Conservation (phyloP, 2,113 vertebrate genomes). For the Sceloporus undulatus region DNA sequence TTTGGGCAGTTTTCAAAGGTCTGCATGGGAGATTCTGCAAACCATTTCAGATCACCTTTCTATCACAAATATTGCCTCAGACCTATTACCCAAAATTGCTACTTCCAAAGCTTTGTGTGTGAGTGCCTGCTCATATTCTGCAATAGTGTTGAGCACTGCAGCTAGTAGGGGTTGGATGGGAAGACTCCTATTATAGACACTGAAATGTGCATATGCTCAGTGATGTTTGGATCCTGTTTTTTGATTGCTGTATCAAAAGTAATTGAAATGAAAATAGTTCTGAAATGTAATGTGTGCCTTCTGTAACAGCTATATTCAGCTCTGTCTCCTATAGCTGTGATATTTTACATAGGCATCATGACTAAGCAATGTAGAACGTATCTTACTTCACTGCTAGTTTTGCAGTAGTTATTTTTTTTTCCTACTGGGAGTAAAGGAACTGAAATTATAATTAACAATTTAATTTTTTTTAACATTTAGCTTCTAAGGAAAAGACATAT, state of each 20-base stretch:
- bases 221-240: background rate
- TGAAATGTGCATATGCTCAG: background rate
- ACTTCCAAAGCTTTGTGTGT: background rate
- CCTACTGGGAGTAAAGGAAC: background rate
- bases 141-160: background rate
- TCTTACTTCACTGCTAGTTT: slow-evolving; percentile 6
- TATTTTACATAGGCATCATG: background rate
- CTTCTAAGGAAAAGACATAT: slow-evolving; percentile 97
- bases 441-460: slow-evolving; percentile 54
- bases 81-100: background rate
- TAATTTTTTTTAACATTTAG: slow-evolving; percentile 74
- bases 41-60: background rate
- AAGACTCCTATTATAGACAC: background rate
- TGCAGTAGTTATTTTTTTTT: background rate
- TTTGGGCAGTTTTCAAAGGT: background rate
- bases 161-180: background rate
- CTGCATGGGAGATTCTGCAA: background rate
- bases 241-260: background rate
- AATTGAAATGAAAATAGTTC: slow-evolving; percentile 15
- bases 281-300: background rate
- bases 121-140: background rate
- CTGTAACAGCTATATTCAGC: background rate
- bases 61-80: background rate
- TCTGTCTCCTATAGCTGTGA: background rate
- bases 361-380: background rate